Evolutionary conservation across 2,888 invertebrate genomes (phyloP).

Genomic region (Agonopterix alstromeriana): DNA sequence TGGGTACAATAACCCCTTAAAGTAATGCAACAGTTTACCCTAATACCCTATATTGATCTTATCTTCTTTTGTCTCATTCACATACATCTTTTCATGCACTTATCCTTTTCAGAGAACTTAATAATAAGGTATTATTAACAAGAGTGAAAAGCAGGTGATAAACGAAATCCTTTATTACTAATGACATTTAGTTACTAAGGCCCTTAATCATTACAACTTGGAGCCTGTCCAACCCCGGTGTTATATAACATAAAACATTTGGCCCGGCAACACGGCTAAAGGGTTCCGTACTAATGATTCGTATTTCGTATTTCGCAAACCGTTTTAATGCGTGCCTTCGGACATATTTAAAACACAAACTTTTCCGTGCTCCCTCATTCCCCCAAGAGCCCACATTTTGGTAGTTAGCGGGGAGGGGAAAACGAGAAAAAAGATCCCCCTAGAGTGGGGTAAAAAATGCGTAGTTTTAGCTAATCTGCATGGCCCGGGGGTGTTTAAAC

Average conservation of each 20-base stretch:
- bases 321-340: constrained; percentile 70
- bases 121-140: no score
- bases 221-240: neutral
- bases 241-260: constrained; percentile 5
- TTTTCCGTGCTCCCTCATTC: constrained; percentile 47
- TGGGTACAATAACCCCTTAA: no score
- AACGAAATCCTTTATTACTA: no score
- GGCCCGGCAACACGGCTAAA: constrained; percentile 9
- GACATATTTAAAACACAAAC: constrained; percentile 76
- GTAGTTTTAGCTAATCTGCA: constrained; percentile 82
- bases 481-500: constrained; percentile 40
- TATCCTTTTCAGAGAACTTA: no score
- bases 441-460: constrained; percentile 78
- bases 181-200: no score
- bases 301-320: constrained; percentile 63
- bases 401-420: constrained; percentile 60
- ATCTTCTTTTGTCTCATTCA: no score
- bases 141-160: no score
- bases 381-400: constrained; percentile 55
- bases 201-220: neutral
- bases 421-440: constrained; percentile 53
- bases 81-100: no score
- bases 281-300: constrained; percentile 54
- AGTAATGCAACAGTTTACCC: no score
- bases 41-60: no score